phyloP scores from a whole-genome alignment of 2,888 invertebrate genomes.

The Sinelater perroti region DNA sequence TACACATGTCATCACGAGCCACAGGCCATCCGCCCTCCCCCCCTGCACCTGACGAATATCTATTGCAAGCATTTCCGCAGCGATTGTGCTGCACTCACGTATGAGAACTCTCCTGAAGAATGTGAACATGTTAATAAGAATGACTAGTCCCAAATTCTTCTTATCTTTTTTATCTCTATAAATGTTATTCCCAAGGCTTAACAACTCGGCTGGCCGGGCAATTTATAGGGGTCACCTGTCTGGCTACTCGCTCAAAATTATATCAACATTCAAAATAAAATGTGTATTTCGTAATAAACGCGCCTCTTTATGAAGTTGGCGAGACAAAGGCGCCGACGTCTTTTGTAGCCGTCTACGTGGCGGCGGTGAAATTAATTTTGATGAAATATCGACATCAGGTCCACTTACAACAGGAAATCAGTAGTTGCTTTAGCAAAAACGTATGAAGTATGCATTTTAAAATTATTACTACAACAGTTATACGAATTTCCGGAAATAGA shows the following conservation, averaged over 20 bases:
- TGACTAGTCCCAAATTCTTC: constrained; percentile 52
- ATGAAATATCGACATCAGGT: too few species aligned
- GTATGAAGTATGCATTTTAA: too few species aligned
- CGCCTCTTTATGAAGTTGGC: constrained; percentile 5
- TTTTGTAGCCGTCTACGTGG: not conserved
- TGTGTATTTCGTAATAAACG: constrained; percentile 24
- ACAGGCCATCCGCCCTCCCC: constrained; percentile 20
- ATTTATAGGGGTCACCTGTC: constrained; percentile 56
- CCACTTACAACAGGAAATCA: too few species aligned
- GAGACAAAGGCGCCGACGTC: constrained; percentile 17
- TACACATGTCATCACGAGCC: constrained; percentile 37
- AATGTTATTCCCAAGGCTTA: constrained; percentile 57
- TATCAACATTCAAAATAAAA: constrained; percentile 49
- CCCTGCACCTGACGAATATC: constrained; percentile 37
- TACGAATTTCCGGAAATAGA: too few species aligned
- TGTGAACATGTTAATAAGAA: constrained; percentile 54
- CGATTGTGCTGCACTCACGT: constrained; percentile 37
- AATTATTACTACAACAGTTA: too few species aligned
- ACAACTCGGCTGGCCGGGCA: constrained; percentile 50
- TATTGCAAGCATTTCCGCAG: constrained; percentile 47
- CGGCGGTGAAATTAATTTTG: too few species aligned
- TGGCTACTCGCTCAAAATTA: constrained; percentile 43
- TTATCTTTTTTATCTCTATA: constrained; percentile 56
- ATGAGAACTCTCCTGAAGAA: constrained; percentile 46
- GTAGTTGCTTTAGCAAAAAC: too few species aligned